A percentile compares a stretch with the other conserved stretches of the same genome.
Conservation (phyloP, 2,888 invertebrate species). For the Spilosoma lubricipeda region DNA sequence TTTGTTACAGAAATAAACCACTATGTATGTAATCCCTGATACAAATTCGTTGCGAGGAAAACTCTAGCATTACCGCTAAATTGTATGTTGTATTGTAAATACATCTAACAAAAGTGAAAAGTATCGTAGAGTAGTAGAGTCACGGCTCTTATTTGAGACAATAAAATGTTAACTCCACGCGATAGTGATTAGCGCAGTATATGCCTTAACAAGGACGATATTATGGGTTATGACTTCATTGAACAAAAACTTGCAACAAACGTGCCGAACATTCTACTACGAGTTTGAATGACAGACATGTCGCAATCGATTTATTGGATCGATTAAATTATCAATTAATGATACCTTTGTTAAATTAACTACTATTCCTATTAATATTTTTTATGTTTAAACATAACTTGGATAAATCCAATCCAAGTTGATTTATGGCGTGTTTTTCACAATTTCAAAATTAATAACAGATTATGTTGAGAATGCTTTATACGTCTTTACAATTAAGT, state of each 20-base stretch:
- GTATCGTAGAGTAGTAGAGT: no score
- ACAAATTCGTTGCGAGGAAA: no score
- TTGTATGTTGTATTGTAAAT: no score
- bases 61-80: no score
- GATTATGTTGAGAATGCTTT: background rate
- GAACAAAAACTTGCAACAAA: slow-evolving; percentile 63
- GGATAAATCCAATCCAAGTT: background rate
- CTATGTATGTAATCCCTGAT: no score
- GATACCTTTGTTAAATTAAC: slow-evolving; percentile 38
- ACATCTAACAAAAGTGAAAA: slow-evolving; percentile 18
- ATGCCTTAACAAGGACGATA: slow-evolving; percentile 59
- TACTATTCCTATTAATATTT: slow-evolving; percentile 15
- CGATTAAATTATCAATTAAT: slow-evolving; percentile 53
- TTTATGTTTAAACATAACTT: background rate
- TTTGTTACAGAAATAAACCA: background rate
- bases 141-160: slow-evolving; percentile 19
- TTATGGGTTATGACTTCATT: slow-evolving; percentile 70
- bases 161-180: slow-evolving; percentile 14
- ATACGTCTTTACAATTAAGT: background rate
- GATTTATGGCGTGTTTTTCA: background rate
- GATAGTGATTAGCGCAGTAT: slow-evolving; percentile 31
- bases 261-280: slow-evolving; percentile 56
- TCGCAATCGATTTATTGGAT: slow-evolving; percentile 59
- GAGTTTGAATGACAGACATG: slow-evolving; percentile 55
- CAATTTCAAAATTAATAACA: background rate